Evolutionary conservation across 2,888 invertebrate genomes (phyloP), one percentile per base, ranked within the genome.

Genomic region (Pheosia gnoma): DNA sequence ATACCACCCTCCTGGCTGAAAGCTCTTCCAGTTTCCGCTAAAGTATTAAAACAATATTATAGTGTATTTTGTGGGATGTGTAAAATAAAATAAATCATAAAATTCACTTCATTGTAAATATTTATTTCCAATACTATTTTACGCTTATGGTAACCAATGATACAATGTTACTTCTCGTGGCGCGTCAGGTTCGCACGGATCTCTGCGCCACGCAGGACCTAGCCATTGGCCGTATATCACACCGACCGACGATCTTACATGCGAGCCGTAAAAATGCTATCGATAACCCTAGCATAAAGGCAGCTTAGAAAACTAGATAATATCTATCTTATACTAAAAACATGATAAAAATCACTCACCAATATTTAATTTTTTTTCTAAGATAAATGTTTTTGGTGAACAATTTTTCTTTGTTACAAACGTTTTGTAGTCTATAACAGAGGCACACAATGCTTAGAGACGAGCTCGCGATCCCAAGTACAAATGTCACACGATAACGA

Each of bases 91-190:
- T 67, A 78, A 81, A 80, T 74, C 79, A 70, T 78, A 64, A 64
- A 55, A 60, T 64, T 61, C 62, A 67, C 68, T 79, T 87, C 84
- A 87, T 87, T 93, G 93, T 93, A 93, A 93, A 93, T 93, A 93
- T 93, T 78, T 93, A 93, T 92, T 93, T 93, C 90, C 91, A 93
- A 91, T 93, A 93, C 90, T 90, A 90, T 88, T 84, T 75, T 86
- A 87, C 87, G 88, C 88, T 92, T 92, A 93, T 91, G 93, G 93
- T 93, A 93, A 93, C 93, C 92, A 93, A 93, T 92, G 89, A 91
- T 93, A 92, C 91, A 92, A 88, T 89, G 85, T 87, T 85, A 86
- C 86, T 85, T 67, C 65, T 64, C 58, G 59, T 66, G 77, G 79
- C 79, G 80, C 80, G 76, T 84, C 82, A 81, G 83, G 79, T 85